Evolutionary conservation across 2,888 invertebrate genomes (phyloP).

Genomic region (Atherix ibis): DNA sequence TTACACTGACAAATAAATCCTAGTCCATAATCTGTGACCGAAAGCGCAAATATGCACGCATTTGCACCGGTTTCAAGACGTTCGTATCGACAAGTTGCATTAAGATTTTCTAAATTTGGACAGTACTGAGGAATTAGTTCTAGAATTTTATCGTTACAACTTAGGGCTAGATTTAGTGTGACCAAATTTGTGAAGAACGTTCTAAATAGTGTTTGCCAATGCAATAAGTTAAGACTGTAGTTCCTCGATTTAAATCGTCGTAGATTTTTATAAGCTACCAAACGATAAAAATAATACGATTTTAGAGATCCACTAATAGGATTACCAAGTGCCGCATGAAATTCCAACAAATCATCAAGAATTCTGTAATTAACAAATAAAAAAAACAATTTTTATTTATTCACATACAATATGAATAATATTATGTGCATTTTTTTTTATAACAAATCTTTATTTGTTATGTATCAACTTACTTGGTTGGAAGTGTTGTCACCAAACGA

Average conservation of each 20-base stretch:
- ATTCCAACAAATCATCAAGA: constrained; percentile 10
- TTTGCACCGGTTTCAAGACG: constrained; percentile 10
- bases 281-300: constrained; percentile 11
- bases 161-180: constrained; percentile 11
- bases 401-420: too few species aligned
- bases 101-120: constrained; percentile 11
- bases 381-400: neutral
- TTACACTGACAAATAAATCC: constrained; percentile 10
- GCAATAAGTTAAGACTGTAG: constrained; percentile 7
- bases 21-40: constrained; percentile 12
- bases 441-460: too few species aligned
- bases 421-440: too few species aligned
- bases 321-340: constrained; percentile 7
- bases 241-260: constrained; percentile 10
- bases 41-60: constrained; percentile 12
- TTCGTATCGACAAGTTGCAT: constrained; percentile 13
- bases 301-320: constrained; percentile 6
- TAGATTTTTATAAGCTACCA: constrained; percentile 7
- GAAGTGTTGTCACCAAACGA: too few species aligned
- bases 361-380: constrained; percentile 7
- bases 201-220: constrained; percentile 11
- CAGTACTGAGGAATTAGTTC: constrained; percentile 12
- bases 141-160: constrained; percentile 13
- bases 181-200: constrained; percentile 10
- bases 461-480: too few species aligned